A percentile compares a stretch with the other conserved stretches of the same genome.
Evolutionary conservation across 1,140 invertebrate species (phyloP).

Genomic region (Drosophila punjabiensis): DNA sequence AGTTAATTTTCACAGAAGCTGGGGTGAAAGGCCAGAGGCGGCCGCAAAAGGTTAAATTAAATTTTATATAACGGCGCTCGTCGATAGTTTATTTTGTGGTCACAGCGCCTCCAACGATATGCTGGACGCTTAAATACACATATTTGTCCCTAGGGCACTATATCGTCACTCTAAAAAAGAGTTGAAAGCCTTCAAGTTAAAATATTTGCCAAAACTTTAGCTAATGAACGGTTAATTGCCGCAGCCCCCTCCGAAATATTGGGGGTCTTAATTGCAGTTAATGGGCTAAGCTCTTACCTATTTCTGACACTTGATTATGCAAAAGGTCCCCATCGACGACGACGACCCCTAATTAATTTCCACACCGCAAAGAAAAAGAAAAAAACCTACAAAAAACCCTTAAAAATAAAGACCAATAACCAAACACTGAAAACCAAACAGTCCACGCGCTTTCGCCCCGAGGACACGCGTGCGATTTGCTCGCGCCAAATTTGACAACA

Average conservation of each 20-base stretch:
- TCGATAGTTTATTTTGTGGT: slow-evolving; percentile 48
- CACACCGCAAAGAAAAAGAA: slow-evolving; percentile 34
- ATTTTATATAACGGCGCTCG: slow-evolving; percentile 76
- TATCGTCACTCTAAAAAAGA: slow-evolving; percentile 17
- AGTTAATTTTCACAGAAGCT: slow-evolving; percentile 24
- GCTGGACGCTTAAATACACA: slow-evolving; percentile 36
- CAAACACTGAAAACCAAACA: slow-evolving; percentile 11
- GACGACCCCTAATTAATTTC: slow-evolving; percentile 56
- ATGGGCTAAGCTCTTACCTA: slow-evolving; percentile 60
- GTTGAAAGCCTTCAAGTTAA: slow-evolving; percentile 31
- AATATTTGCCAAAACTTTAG: slow-evolving; percentile 70
- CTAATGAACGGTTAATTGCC: slow-evolving; percentile 82
- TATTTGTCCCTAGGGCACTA: slow-evolving; percentile 23
- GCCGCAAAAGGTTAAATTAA: slow-evolving; percentile 25
- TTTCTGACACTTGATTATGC: slow-evolving; percentile 77
- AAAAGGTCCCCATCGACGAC: slow-evolving; percentile 56
- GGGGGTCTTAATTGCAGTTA: slow-evolving; percentile 72
- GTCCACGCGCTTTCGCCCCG: slow-evolving; percentile 37
- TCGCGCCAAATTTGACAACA: slow-evolving; percentile 76
- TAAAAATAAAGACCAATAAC: slow-evolving; percentile 6
- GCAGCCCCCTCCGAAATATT: slow-evolving; percentile 16
- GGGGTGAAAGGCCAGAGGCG: slow-evolving; percentile 21
- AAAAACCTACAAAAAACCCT: background rate
- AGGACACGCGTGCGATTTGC: slow-evolving; percentile 60
- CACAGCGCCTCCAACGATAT: slow-evolving; percentile 31